Base-by-base conservation (phyloP, 2,797 vertebrate genomes). In the Gymnoscopelus braueri region DNA sequence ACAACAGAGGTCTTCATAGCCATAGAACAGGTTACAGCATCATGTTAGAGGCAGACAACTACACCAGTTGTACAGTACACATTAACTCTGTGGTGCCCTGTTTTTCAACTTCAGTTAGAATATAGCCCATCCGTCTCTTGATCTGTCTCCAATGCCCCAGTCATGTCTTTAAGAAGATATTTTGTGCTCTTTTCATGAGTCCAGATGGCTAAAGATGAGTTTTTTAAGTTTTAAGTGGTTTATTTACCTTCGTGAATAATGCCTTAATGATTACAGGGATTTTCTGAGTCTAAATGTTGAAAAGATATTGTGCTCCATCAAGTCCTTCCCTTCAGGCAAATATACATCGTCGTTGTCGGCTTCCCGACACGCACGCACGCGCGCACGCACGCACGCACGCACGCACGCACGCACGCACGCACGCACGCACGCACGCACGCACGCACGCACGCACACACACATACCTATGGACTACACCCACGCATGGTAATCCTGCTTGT, bases 401-500 rank as follows among this genome's bases (percentile, higher is more conserved):
- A 32, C 29, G 5, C 29, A 32, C 29, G 5, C 29, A 32, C 29
- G 5, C 29, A 32, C 29, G 5, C 29, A 32, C 29, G 3, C 29
- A 32, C 29, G 3, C 29, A 32, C 29, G 3, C 29, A 32, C 29
- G 3, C 29, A 32, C 29, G 3, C 29, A 32, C 29, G 3, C 29
- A 32, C 29, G 3, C 29, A 32, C 29, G 3, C 29, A 32, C 29
- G 3, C 29, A 32, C 29, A 32, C 29, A 32, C 29, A 32, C 19
- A 19, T 65, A 58, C 63, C 68, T 59, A 26, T 65, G 63, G 72
- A 76, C 77, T 71, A 63, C 77, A 61, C 74, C 81, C 47, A 70
- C 69, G 35, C 29, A 12, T 60, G 79, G 71, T 77, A 81, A 84
- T 86, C 72, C 72, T 67, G 76, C 69, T 79, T 88, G 83, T 88